Evolutionary conservation across 2,888 invertebrate species (phyloP), one percentile per base, ranked within the genome.

Genomic region (Drosophila atripex): DNA sequence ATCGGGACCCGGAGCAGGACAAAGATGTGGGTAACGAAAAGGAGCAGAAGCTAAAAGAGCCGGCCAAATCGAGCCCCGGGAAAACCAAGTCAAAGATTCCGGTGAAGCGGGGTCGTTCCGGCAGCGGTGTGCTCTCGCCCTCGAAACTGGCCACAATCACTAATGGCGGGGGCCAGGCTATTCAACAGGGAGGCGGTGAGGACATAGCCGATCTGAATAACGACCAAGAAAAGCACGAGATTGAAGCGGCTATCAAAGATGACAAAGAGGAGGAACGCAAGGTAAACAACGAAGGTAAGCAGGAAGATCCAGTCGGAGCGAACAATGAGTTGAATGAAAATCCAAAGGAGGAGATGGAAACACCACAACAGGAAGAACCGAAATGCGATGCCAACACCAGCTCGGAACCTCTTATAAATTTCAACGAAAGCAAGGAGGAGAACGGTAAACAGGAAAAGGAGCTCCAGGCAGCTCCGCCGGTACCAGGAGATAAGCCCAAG

Each of bases 131-230:
- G 12, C 57, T 93, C 0, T 93, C 93, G 12, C 85, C 93, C 0
- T 93, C 93, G 0, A 91, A 93, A 39, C 56, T 76, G 2, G 69
- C 73, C 8, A 57, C 72, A 5, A 72, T 75, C n/a, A 79, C 71
- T 68, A 84, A 77, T 52, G 76, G 77, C 53, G 69, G 75, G 8
- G 18, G 35, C 1, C 86, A 86, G 59, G 78, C 89, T 9, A 90
- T 90, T 57, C 91, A 91, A 59, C 91, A 91, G 11, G 91, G 91
- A 12, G 91, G 91, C 2, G 91, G 91, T n/a, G 91, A 91, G 75
- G 91, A 89, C 39, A 91, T 91, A 41, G 91, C 91, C n/a, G 90
- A 90, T 35, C 76, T 91, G 18, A 80, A 82, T 2, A 89, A 88
- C 32, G 91, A 91, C 46, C 90, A 90, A 43, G 73, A 91, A 30